Evolutionary conservation across 2,888 invertebrate species (phyloP).

Genomic region (Sicus ferrugineus): DNA sequence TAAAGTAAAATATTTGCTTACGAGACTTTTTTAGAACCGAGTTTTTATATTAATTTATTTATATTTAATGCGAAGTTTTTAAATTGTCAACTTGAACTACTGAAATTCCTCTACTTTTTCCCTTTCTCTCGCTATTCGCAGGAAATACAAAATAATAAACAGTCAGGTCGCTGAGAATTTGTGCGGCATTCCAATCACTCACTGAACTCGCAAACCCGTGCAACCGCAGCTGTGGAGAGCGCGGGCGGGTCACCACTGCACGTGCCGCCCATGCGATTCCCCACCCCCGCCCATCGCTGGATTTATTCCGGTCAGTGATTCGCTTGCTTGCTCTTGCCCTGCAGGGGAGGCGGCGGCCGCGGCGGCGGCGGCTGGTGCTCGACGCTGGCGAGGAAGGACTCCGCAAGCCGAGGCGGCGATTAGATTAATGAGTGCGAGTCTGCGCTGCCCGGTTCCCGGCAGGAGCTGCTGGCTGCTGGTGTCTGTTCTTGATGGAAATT

Average conservation of each 20-base stretch:
- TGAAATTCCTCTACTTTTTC: too few species aligned
- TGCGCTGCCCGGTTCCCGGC: conserved; percentile 21
- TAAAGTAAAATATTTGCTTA: too few species aligned
- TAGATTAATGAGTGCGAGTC: conserved; percentile 65
- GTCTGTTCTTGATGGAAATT: conserved; percentile 63
- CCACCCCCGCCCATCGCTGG: not conserved
- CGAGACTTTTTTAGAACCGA: too few species aligned
- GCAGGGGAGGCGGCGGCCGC: not conserved
- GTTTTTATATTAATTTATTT: too few species aligned
- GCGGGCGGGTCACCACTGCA: conserved; percentile 8
- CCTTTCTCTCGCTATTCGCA: too few species aligned
- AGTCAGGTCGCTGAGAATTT: too few species aligned
- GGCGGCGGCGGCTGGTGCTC: not conserved
- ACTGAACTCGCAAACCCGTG: conserved; percentile 8
- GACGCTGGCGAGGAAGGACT: conserved; percentile 51
- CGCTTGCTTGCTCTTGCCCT: conserved; percentile 35
- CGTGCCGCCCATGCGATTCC: conserved; percentile 13
- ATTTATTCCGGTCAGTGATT: conserved; percentile 60
- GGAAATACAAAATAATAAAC: too few species aligned
- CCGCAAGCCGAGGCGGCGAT: conserved; percentile 65
- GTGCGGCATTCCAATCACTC: not conserved
- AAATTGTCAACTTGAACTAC: too few species aligned
- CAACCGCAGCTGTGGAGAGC: conserved; percentile 9
- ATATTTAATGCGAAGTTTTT: too few species aligned
- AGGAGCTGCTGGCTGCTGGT: conserved; percentile 42